Percentiles rank a stretch among this genome's conserved stretches.
These are phyloP conservation scores for Fragum fragum DNA, from an alignment of 2,888 invertebrate genomes.

Conservation along the genomic window DNA sequence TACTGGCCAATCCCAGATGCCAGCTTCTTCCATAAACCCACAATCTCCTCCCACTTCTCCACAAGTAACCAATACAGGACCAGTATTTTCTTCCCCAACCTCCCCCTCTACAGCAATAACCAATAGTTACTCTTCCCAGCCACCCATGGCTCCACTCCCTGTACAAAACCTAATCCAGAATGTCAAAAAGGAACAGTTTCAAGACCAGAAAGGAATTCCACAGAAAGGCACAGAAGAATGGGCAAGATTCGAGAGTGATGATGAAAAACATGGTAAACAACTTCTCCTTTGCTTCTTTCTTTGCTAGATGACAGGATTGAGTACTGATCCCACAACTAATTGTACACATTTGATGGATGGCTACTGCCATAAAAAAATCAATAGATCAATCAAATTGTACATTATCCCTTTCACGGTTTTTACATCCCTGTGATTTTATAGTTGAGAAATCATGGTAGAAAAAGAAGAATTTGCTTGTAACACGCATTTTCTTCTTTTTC, in stretches of 20 bases:
- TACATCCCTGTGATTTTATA: too few relatives aligned
- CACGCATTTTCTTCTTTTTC: too few relatives aligned
- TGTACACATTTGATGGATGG: too few relatives aligned
- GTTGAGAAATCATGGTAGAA: too few relatives aligned
- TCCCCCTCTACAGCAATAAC: slow-evolving; percentile 73
- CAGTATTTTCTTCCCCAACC: slow-evolving; percentile 54
- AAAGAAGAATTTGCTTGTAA: too few relatives aligned
- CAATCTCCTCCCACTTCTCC: slow-evolving; percentile 61
- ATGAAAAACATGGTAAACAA: slow-evolving; percentile 62
- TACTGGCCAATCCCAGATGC: slow-evolving; percentile 54
- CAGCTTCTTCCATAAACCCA: slow-evolving; percentile 47
- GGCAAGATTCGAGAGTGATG: slow-evolving; percentile 66
- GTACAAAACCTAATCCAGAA: slow-evolving; percentile 21
- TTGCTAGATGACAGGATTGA: too few relatives aligned
- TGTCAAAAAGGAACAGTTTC: not conserved
- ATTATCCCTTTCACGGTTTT: too few relatives aligned
- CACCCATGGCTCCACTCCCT: not conserved
- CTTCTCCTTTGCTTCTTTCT: too few relatives aligned
- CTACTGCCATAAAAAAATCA: too few relatives aligned
- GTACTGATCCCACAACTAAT: too few relatives aligned
- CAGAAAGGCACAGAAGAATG: slow-evolving; percentile 59
- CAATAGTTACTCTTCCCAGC: slow-evolving; percentile 37
- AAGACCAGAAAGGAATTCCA: slow-evolving; percentile 31
- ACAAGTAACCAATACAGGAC: slow-evolving; percentile 41
- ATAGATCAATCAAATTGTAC: too few relatives aligned